A percentile compares a stretch with the other conserved stretches of the same genome.
Evolutionary conservation across 2,797 vertebrate genomes (phyloP).

Genomic region (Chaetodon trifasciatus): DNA sequence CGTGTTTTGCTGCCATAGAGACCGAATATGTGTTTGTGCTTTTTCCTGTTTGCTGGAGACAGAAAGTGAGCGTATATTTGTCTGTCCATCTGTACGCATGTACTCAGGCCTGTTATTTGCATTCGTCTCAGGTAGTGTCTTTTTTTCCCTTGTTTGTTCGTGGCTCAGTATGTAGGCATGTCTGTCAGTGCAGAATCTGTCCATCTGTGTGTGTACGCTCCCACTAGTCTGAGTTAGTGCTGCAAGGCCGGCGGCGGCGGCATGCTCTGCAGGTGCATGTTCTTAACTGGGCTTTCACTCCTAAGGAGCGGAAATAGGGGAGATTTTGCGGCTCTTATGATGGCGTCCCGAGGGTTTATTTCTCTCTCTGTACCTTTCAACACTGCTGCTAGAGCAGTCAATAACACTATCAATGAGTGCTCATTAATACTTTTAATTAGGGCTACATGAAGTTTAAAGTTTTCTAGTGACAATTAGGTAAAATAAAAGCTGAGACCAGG

Average conservation of each 20-base stretch:
- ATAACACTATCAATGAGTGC: slow-evolving; percentile 20
- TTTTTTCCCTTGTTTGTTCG: slow-evolving; percentile 52
- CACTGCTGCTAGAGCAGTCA: slow-evolving; percentile 26
- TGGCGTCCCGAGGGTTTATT: slow-evolving; percentile 32
- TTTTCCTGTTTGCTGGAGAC: neutral
- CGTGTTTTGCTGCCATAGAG: slow-evolving; percentile 47
- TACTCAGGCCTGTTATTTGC: slow-evolving; percentile 53
- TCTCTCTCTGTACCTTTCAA: slow-evolving; percentile 35
- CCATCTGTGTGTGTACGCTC: slow-evolving; percentile 57
- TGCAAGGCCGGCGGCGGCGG: slow-evolving; percentile 18
- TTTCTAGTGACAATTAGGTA: neutral
- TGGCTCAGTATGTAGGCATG: slow-evolving; percentile 46
- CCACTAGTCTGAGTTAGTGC: slow-evolving; percentile 53
- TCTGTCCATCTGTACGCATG: slow-evolving; percentile 31
- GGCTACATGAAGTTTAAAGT: neutral
- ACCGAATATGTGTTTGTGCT: slow-evolving; percentile 18
- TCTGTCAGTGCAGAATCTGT: slow-evolving; percentile 44
- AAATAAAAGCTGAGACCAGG: slow-evolving; percentile 2
- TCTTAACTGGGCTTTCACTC: slow-evolving; percentile 64
- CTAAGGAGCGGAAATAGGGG: slow-evolving; percentile 46
- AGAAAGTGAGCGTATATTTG: slow-evolving; percentile 33
- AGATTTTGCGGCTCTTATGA: slow-evolving; percentile 58
- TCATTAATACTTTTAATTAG: neutral
- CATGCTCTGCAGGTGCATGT: slow-evolving; percentile 67
- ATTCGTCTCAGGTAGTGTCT: slow-evolving; percentile 51